Base-by-base conservation (phyloP, 1,140 invertebrate genomes). In the Metopolophium dirhodum region DNA sequence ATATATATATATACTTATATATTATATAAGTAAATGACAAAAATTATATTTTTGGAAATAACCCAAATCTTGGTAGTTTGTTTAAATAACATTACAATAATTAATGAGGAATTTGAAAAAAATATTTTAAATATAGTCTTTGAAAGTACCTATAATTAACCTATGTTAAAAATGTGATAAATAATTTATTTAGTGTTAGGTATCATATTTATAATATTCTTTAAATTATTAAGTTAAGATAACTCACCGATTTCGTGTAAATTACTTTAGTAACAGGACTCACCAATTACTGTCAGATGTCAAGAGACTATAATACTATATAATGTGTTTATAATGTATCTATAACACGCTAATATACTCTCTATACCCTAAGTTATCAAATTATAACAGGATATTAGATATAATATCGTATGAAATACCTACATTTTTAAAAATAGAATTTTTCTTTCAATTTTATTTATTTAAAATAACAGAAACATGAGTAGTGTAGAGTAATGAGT, bases 11-110 rank as follows among this genome's bases (percentile, higher is more conserved):
- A n/a, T n/a, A n/a, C n/a, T n/a, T n/a, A n/a, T n/a, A n/a, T n/a
- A n/a, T n/a, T n/a, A n/a, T n/a, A 26, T 20, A 37, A 68, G 26
- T 68, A 68, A 61, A 68, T 7, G 57, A 68, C 6, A 37, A 45
- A 61, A 68, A 45, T 68, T 61, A 45, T 7, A 20, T 22, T 90
- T 68, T 90, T 90, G 89, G 89, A 90, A 41, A 45, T 61, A 30
- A 14, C 54, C 89, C 89, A 90, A 90, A 68, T 90, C 45, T 88
- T 88, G 18, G 54, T 88, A 51, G 37, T 49, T 61, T 30, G 14
- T 68, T 14, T 68, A 30, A 57, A 89, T 57, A 57, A 54, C 41
- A 35, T 54, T 7, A 57, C n/a, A 35, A 49, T 85, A 85, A 86
- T 47, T 86, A 47, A 86, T 41, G 87, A 23, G n/a, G 22, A 57